phyloP scores from a whole-genome alignment of 2,797 vertebrate species.

The Serranus cabrilla region DNA sequence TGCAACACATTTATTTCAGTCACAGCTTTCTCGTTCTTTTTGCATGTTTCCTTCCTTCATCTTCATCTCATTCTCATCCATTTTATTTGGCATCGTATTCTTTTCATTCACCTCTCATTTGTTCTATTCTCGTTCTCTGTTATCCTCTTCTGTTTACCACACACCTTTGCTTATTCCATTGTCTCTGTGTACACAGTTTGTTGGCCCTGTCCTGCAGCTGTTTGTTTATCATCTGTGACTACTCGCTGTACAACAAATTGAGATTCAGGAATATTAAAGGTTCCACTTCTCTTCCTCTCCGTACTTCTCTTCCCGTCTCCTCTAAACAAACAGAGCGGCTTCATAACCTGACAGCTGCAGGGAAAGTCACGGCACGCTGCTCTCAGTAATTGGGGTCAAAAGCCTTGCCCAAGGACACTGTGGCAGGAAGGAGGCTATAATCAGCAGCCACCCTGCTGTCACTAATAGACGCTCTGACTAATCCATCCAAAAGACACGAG shows the following conservation, averaged over 20 bases:
- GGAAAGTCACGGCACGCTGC: conserved; percentile 28
- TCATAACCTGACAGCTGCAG: conserved; percentile 41
- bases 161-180: no score
- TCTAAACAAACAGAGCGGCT: conserved; percentile 31
- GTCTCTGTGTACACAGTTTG: background rate
- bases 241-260: conserved; percentile 4
- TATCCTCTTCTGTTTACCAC: background rate
- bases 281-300: background rate
- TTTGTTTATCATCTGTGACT: conserved; percentile 8
- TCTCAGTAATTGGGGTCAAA: conserved; percentile 73
- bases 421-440: conserved; percentile 57
- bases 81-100: background rate
- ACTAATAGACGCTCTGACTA: conserved; percentile 34
- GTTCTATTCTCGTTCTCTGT: background rate
- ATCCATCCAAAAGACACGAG: conserved; percentile 28
- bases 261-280: conserved; percentile 16
- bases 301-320: background rate
- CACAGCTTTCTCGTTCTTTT: no score
- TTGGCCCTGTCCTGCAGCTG: background rate
- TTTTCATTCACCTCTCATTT: background rate
- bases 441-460: conserved; percentile 53
- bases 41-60: no score
- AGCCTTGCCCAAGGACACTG: conserved; percentile 61
- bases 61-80: background rate
- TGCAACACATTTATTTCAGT: no score